A percentile compares a stretch with the other conserved stretches of the same genome.
phyloP scores from a whole-genome alignment of 2,888 invertebrate species.

The Coelopa pilipes region DNA sequence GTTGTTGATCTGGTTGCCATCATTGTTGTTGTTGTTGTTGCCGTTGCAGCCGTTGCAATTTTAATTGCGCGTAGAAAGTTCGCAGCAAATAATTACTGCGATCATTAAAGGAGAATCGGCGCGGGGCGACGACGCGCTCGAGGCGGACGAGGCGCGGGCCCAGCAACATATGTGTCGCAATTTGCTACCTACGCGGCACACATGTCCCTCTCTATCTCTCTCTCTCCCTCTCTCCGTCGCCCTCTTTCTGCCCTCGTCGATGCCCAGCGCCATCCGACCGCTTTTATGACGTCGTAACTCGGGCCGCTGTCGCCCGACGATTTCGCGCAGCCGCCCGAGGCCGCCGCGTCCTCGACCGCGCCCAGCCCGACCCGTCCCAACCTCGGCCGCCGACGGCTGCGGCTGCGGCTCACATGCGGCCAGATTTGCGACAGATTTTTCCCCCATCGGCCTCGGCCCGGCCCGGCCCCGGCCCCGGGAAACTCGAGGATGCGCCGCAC shows the following conservation, averaged over 20 bases:
- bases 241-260: background rate
- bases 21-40: background rate
- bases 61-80: slow-evolving; percentile 39
- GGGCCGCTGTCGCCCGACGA: background rate
- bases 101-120: slow-evolving; percentile 15
- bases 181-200: slow-evolving; percentile 1
- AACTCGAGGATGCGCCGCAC: slow-evolving; percentile 2
- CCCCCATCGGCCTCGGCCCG: background rate
- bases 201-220: slow-evolving; percentile 3
- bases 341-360: background rate
- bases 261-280: background rate
- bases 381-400: background rate
- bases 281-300: slow-evolving; percentile 37
- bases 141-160: background rate
- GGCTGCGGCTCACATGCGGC: background rate
- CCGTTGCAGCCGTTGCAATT: slow-evolving; percentile 12
- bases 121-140: background rate
- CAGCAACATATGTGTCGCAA: slow-evolving; percentile 21
- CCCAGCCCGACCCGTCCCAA: too few species aligned
- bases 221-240: background rate
- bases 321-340: slow-evolving; percentile 14
- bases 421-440: background rate
- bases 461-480: background rate
- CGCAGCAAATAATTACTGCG: slow-evolving; percentile 29
- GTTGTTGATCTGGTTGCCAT: slow-evolving; percentile 3